phyloP scores from a whole-genome alignment of 2,797 vertebrate genomes.

The Propithecus deckenii region DNA sequence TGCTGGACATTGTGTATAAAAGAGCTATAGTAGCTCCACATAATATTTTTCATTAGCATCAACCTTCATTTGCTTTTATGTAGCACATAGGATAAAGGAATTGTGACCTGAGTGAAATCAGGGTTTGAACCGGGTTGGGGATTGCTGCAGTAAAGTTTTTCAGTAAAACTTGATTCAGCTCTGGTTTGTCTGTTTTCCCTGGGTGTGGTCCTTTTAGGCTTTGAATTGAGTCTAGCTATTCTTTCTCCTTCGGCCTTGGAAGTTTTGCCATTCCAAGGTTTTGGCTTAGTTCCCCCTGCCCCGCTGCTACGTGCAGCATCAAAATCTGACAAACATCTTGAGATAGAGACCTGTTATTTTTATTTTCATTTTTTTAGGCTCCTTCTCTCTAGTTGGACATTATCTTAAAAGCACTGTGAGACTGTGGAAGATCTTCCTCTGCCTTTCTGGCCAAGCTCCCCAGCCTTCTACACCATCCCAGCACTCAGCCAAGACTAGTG shows the following conservation, averaged over 20 bases:
- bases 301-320: neutral
- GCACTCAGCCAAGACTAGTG: neutral
- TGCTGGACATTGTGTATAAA: neutral
- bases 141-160: neutral
- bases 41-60: neutral
- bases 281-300: neutral
- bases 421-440: neutral
- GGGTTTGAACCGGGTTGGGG: neutral
- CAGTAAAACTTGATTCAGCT: neutral
- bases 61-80: neutral
- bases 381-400: neutral
- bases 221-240: neutral
- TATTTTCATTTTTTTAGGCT: neutral
- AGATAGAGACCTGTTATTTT: neutral
- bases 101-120: neutral
- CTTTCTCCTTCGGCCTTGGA: neutral
- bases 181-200: neutral
- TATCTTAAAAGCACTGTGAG: neutral
- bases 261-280: neutral
- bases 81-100: neutral
- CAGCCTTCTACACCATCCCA: neutral
- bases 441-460: neutral
- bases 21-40: neutral
- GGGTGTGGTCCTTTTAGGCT: neutral
- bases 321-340: neutral